Base-by-base conservation (phyloP, 35 echinoderm and acorn worm genomes). In the Stichopus chloronotus region DNA sequence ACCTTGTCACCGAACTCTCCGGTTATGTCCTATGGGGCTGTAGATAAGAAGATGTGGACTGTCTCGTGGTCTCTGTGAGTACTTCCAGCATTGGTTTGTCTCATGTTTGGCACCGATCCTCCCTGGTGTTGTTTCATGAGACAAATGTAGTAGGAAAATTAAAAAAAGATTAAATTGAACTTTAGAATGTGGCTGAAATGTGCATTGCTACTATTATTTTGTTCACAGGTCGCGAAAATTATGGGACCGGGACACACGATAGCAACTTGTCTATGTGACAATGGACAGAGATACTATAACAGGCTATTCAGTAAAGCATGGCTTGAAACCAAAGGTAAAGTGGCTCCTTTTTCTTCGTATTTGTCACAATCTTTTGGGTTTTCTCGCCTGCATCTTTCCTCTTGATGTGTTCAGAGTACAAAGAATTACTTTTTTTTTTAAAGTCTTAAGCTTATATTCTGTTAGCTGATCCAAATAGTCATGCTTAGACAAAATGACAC, bases 211-310 rank as follows among this genome's bases (percentile, higher is more conserved):
- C 30, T 43, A 43, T 43, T 43, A 43, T 65, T 63, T 8, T 88
- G 16, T 19, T 20, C 9, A 20, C 72, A 98, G 96, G 94, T 96
- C 72, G 97, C 97, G 22, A 94, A 94, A 83, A 74, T 91, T 23
- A 68, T 99, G 55, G 97, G 97, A 69, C 97, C 97, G 63, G 95
- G 95, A 63, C 97, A 99, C 85, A 91, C 90, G 12, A 91, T 99
- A 58, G 92, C 88, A 1, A 96, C 97, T 59, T 99, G 97, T 79
- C 76, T 99, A 76, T 99, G 97, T 96, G 97, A 99, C 74, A 95
- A 93, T 9, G 97, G 97, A 82, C 97, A 99, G 58, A 76, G 95
- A 84, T 99, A 99, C 63, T 99, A 99, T 74, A 95, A 91, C 19
- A 91, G 95, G 87, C 79, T 99, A 71, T 99, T 99, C 84, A 95